Evolutionary conservation across 2,797 vertebrate species (phyloP).

Genomic region (Pipistrellus pipistrellus): DNA sequence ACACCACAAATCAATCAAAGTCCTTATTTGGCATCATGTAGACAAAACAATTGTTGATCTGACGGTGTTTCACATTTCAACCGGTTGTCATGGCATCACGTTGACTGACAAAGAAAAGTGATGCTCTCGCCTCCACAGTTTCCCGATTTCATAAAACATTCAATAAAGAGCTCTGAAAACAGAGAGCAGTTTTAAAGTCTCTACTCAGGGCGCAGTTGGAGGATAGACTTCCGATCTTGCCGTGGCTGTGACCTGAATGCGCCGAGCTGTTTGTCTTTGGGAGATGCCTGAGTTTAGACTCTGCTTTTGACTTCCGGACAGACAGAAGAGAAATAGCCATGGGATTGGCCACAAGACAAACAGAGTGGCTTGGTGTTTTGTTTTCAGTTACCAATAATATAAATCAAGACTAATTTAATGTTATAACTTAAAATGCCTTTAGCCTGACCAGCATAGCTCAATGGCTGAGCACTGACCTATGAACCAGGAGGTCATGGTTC

Average conservation of each 20-base stretch:
- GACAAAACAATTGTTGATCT: constrained; percentile 67
- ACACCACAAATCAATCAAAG: constrained; percentile 62
- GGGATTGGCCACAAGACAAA: constrained; percentile 43
- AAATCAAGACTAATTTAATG: constrained; percentile 45
- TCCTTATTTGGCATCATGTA: constrained; percentile 44
- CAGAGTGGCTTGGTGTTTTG: neutral
- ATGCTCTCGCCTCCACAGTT: constrained; percentile 58
- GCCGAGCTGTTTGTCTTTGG: constrained; percentile 71
- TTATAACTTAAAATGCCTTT: constrained; percentile 57
- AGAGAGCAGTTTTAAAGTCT: constrained; percentile 73
- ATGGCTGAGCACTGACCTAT: too few species aligned
- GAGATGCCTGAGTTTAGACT: constrained; percentile 72
- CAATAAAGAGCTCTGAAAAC: constrained; percentile 71
- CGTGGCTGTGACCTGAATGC: constrained; percentile 68
- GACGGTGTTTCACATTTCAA: constrained; percentile 65
- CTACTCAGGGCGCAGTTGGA: constrained; percentile 62
- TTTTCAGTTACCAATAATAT: constrained; percentile 39
- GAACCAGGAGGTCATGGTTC: too few species aligned
- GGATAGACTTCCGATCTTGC: constrained; percentile 68
- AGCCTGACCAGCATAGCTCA: neutral
- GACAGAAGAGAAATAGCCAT: constrained; percentile 56
- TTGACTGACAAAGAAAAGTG: constrained; percentile 65
- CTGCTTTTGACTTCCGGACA: constrained; percentile 72
- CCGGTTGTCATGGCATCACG: constrained; percentile 56
- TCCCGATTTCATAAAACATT: constrained; percentile 65